These are phyloP conservation scores for Lampris incognitus DNA, from an alignment of 2,113 vertebrate species.

Conservation along the genomic window DNA sequence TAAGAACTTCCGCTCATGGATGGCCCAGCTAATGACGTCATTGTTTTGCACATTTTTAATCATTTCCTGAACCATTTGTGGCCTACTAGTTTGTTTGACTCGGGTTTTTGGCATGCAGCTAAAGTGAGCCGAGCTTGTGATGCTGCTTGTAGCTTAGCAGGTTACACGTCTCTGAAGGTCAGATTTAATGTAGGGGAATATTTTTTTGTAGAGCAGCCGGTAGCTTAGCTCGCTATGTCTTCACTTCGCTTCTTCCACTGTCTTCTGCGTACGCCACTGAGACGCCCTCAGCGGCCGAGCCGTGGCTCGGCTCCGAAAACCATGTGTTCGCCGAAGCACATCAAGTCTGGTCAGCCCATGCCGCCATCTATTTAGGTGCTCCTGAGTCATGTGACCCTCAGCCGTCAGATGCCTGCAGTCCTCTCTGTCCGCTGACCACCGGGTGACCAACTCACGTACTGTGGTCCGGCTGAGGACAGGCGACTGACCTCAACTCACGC, in stretches of 20 bases:
- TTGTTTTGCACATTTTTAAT: too few relatives aligned
- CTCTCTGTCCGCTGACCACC: constrained; percentile 31
- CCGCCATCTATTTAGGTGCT: constrained; percentile 13
- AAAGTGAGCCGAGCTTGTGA: too few relatives aligned
- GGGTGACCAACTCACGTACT: constrained; percentile 51
- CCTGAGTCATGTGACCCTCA: constrained; percentile 52
- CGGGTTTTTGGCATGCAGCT: too few relatives aligned
- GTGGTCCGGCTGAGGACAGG: constrained; percentile 41
- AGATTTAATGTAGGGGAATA: too few relatives aligned
- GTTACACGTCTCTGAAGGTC: too few relatives aligned
- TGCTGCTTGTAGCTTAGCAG: too few relatives aligned
- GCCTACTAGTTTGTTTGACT: too few relatives aligned
- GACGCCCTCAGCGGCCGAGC: constrained; percentile 7
- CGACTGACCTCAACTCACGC: constrained; percentile 11
- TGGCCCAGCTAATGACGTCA: too few relatives aligned
- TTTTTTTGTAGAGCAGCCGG: too few relatives aligned
- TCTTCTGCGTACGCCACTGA: neutral
- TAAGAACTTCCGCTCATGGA: too few relatives aligned
- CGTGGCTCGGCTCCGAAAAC: constrained; percentile 10
- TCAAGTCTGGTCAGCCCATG: constrained; percentile 40
- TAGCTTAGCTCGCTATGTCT: too few relatives aligned
- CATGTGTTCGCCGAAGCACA: constrained; percentile 17
- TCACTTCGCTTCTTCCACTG: neutral
- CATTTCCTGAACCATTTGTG: too few relatives aligned
- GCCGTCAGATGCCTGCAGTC: constrained; percentile 20